A percentile compares a stretch with the other conserved stretches of the same genome.
phyloP scores from a whole-genome alignment of 2,113 vertebrate genomes.

The Otus sunia region DNA sequence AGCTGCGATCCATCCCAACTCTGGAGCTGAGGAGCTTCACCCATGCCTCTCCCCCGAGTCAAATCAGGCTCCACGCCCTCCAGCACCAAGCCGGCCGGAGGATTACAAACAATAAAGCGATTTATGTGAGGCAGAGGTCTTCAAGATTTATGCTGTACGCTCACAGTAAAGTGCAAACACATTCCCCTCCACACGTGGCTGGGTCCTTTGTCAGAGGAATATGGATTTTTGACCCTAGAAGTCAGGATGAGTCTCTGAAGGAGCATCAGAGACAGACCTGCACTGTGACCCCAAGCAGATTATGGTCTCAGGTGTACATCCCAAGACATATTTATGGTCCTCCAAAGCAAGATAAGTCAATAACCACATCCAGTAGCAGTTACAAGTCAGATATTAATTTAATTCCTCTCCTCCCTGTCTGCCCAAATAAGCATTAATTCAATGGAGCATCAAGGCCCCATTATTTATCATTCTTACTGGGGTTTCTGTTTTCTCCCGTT shows the following conservation, averaged over 20 bases:
- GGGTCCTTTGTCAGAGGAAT: background rate
- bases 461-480: conserved; percentile 40
- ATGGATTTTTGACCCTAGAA: conserved; percentile 5
- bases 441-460: background rate
- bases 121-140: background rate
- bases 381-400: conserved; percentile 69
- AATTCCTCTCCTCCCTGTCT: conserved; percentile 60
- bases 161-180: background rate
- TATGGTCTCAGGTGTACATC: background rate
- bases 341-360: conserved; percentile 58
- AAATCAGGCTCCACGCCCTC: background rate
- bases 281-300: background rate
- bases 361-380: conserved; percentile 54
- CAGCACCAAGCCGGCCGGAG: fast-evolving
- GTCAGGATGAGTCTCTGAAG: conserved; percentile 5
- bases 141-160: background rate
- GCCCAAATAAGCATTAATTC: conserved; percentile 55
- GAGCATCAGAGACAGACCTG: conserved; percentile 9
- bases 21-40: background rate
- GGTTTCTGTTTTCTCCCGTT: background rate
- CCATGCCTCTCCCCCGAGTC: background rate
- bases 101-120: background rate
- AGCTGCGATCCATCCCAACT: background rate
- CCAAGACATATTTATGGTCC: conserved; percentile 15
- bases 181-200: background rate